These are phyloP conservation scores for Sebastes steindachneri DNA, from an alignment of 2,797 vertebrate genomes.

Conservation along the genomic window DNA sequence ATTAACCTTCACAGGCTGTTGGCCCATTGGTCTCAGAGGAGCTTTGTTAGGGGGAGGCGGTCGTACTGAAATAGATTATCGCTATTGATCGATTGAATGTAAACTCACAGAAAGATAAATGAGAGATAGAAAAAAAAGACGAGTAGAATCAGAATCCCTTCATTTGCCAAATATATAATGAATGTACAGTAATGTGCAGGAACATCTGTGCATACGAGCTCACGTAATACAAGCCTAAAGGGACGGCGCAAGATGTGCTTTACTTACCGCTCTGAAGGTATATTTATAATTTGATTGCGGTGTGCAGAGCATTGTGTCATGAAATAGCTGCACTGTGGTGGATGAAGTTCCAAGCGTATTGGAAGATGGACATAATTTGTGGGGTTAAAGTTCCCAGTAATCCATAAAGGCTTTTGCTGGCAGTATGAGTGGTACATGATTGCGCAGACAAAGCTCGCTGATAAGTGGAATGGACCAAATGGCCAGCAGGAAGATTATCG, in stretches of 20 bases:
- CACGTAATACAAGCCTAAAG: not conserved
- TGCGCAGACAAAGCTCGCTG: conserved; percentile 1
- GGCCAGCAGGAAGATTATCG: conserved; percentile 22
- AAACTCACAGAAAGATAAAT: conserved; percentile 24
- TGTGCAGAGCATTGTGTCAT: not conserved
- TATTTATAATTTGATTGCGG: not conserved
- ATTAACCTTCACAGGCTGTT: conserved; percentile 52
- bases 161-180: conserved; percentile 38
- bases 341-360: conserved; percentile 1
- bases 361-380: conserved; percentile 7
- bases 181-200: conserved; percentile 2
- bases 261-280: not conserved
- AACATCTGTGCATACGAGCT: conserved; percentile 1
- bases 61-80: conserved; percentile 40
- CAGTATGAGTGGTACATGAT: conserved; percentile 2
- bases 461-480: conserved; percentile 39
- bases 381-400: conserved; percentile 12
- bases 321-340: not conserved
- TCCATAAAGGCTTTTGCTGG: conserved; percentile 18
- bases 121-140: not conserved
- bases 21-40: conserved; percentile 29
- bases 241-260: conserved; percentile 1
- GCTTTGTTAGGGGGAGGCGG: conserved; percentile 7
- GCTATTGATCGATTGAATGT: conserved; percentile 45
- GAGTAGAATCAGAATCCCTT: conserved; percentile 12